Evolutionary conservation across 2,797 vertebrate species (phyloP).

Genomic region (Sebastes paucispinis): DNA sequence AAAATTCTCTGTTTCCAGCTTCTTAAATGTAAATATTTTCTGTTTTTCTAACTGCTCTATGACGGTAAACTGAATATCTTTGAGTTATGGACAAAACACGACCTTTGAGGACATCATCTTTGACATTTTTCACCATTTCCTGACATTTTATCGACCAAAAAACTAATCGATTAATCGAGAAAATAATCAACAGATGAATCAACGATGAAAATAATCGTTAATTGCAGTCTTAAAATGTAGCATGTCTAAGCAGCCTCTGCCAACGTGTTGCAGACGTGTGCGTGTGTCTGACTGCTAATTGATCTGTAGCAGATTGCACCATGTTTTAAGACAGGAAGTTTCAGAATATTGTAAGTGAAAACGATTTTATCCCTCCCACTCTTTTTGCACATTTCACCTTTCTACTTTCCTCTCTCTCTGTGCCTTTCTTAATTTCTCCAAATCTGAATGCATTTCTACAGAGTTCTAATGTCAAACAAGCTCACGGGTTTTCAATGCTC

Average conservation of each 20-base stretch:
- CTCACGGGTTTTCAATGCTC: conserved; percentile 6
- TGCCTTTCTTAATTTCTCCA: conserved; percentile 9
- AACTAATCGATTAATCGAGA: neutral
- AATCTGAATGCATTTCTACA: conserved; percentile 6
- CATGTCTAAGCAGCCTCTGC: neutral
- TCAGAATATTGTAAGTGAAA: conserved; percentile 1
- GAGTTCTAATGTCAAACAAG: neutral
- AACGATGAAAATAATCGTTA: neutral
- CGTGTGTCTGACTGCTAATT: neutral
- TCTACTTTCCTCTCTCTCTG: neutral
- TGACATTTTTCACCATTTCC: neutral
- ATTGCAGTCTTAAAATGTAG: neutral
- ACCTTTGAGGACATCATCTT: neutral
- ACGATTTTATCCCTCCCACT: conserved; percentile 9
- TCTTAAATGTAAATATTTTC: neutral
- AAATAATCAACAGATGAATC: neutral
- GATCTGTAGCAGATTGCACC: neutral
- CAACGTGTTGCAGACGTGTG: neutral
- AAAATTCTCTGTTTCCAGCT: neutral
- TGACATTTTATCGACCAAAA: neutral
- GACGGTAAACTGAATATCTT: neutral
- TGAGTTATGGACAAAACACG: neutral
- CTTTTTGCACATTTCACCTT: neutral
- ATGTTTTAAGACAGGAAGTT: neutral
- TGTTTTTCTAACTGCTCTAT: neutral